These are phyloP conservation scores for Eledone cirrhosa DNA, from an alignment of 2,888 invertebrate genomes.

Conservation along the genomic window DNA sequence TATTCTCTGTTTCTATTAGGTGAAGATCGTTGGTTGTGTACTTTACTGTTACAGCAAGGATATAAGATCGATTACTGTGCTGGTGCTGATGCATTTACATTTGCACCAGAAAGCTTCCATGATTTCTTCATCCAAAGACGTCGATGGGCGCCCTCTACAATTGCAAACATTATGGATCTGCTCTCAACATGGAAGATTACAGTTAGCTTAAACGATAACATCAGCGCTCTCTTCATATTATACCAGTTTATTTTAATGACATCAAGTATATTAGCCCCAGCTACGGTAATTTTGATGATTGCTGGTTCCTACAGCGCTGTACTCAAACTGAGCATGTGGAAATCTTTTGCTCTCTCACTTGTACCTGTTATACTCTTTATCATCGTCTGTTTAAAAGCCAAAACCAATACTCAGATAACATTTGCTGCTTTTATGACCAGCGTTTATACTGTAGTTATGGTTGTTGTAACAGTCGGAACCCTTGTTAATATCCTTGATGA, in stretches of 20 bases:
- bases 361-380: conserved; percentile 90
- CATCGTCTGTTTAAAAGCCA: conserved; percentile 90
- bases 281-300: conserved; percentile 72
- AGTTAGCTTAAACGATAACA: conserved; percentile 53
- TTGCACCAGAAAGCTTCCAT: conserved; percentile 57
- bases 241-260: conserved; percentile 52
- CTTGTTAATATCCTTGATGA: conserved; percentile 96
- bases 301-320: conserved; percentile 98
- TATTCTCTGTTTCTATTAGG: conserved; percentile 42
- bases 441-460: conserved; percentile 95
- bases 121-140: conserved; percentile 62
- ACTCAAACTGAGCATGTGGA: conserved; percentile 95
- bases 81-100: conserved; percentile 58
- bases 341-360: conserved; percentile 92
- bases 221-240: conserved; percentile 50
- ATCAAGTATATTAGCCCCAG: conserved; percentile 48
- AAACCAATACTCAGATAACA: conserved; percentile 85
- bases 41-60: conserved; percentile 58
- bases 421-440: conserved; percentile 72
- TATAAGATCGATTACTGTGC: conserved; percentile 61
- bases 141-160: conserved; percentile 61
- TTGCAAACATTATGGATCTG: conserved; percentile 61
- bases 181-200: conserved; percentile 47
- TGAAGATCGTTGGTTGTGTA: conserved; percentile 62
- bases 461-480: conserved; percentile 98